Base-by-base conservation (phyloP, 2,888 invertebrate species). In the Lamellibrachia satsuma region DNA sequence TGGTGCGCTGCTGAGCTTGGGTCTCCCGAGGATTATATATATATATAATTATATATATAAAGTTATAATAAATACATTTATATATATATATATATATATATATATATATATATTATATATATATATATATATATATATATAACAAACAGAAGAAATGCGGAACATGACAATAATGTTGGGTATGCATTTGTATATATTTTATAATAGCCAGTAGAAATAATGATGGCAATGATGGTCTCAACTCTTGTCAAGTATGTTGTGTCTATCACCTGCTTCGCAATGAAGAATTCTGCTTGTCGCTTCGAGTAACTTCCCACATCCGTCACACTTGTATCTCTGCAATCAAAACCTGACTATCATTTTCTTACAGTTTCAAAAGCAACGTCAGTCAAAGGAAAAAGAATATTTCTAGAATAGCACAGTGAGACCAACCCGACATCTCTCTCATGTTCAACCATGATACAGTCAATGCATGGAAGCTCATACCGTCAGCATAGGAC, bases 271-370 rank as follows among this genome's bases (percentile, higher is more conserved):
- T 99, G 98, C 95, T 98, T 98, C 0, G 98, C 98, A 93, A 98
- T 98, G 95, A 98, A 98, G 92, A 98, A 97, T 96, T 99, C 98
- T 0, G 98, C 98, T 97, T 99, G 98, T 95, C 98, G 98, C 93
- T 98, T 97, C 3, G 94, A 93, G 57, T 94, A 93, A 55, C 91
- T 93, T 91, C 93, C 93, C 27, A 1, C 98, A 95, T 90, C 95
- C 94, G 91, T 94, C 94, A 52, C 92, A 91, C 57, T 90, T 27
- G 90, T 90, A 51, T 52, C 57, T 75, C 52, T 91, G 51, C 90
- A 52, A 8, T 91, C 52, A 27, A 91, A 93, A 60, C 90, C 93
- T n/a, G 55, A 11, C 8, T 57, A 57, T 92, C 1, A 60, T 52
- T 75, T 91, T 92, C 52, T 92, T 93, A 75, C 75, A 75, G 22